Evolutionary conservation across 2,888 invertebrate genomes (phyloP).

Genomic region (Rhagonycha lutea): DNA sequence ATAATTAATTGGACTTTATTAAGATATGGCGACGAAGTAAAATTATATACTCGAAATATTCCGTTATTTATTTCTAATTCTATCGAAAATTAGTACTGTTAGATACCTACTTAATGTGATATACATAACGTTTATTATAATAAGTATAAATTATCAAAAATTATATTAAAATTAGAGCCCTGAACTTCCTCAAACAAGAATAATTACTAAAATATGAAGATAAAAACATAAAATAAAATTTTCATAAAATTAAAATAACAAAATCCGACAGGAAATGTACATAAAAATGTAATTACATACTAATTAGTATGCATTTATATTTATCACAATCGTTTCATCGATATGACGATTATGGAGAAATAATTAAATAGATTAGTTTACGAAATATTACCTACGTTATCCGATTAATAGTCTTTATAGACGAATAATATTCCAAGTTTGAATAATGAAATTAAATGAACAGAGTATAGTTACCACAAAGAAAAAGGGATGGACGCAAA

Average conservation of each 20-base stretch:
- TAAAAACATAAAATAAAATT: not conserved
- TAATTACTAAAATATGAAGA: not conserved
- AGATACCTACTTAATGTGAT: not conserved
- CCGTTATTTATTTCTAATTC: not conserved
- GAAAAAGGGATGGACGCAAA: not conserved
- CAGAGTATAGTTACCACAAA: not conserved
- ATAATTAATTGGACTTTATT: not conserved
- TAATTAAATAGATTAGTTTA: not conserved
- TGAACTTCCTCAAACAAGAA: not conserved
- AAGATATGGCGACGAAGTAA: not conserved
- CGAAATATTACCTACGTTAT: too few species aligned
- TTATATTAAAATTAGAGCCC: not conserved
- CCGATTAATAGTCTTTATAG: not conserved
- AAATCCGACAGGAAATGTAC: constrained; percentile 8
- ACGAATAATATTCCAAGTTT: not conserved
- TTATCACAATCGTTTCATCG: not conserved
- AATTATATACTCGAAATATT: not conserved
- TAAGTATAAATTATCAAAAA: not conserved
- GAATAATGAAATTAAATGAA: not conserved
- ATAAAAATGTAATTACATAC: constrained; percentile 3
- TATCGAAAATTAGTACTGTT: not conserved
- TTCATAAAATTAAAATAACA: constrained; percentile 2
- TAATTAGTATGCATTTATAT: constrained; percentile 10
- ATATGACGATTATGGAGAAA: not conserved
- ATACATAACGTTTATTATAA: not conserved